Percentiles rank a stretch among this genome's conserved stretches.
phyloP scores from a whole-genome alignment of 2,888 invertebrate species.

The Suillia variegata region DNA sequence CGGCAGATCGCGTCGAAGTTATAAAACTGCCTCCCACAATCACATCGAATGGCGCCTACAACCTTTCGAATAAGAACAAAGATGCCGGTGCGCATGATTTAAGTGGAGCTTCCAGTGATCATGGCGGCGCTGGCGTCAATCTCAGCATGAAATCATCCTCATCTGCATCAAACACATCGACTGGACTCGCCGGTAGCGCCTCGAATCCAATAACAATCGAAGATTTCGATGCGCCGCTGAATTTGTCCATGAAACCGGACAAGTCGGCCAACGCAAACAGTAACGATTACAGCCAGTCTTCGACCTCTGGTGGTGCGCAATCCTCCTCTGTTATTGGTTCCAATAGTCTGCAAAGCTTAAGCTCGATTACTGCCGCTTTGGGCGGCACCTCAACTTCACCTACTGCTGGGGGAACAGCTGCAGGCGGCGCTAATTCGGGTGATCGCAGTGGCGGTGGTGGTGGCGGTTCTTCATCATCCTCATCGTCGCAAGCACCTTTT shows the following conservation, averaged over 20 bases:
- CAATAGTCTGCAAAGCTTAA: constrained; percentile 59
- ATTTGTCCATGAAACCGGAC: constrained; percentile 78
- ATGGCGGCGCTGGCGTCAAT: constrained; percentile 52
- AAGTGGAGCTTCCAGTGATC: constrained; percentile 50
- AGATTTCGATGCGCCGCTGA: constrained; percentile 77
- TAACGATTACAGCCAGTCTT: constrained; percentile 36
- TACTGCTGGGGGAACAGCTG: no score
- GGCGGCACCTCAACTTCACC: constrained; percentile 50
- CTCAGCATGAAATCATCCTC: constrained; percentile 54
- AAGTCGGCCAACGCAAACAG: constrained; percentile 40
- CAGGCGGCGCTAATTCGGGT: constrained; percentile 42
- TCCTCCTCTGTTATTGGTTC: constrained; percentile 22
- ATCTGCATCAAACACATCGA: constrained; percentile 21
- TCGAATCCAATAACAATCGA: constrained; percentile 62
- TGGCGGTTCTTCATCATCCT: constrained; percentile 17
- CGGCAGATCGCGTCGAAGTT: constrained; percentile 76
- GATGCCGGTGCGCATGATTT: constrained; percentile 56
- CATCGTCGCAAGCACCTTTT: constrained; percentile 42
- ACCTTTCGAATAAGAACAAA: constrained; percentile 58
- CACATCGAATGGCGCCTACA: constrained; percentile 64
- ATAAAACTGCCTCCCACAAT: constrained; percentile 78
- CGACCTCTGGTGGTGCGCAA: constrained; percentile 14
- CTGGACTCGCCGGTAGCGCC: constrained; percentile 47
- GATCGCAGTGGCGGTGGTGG: constrained; percentile 37
- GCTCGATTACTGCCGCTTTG: constrained; percentile 60